phyloP scores from a whole-genome alignment of 2,113 vertebrate species.

The Pluvianellus socialis region DNA sequence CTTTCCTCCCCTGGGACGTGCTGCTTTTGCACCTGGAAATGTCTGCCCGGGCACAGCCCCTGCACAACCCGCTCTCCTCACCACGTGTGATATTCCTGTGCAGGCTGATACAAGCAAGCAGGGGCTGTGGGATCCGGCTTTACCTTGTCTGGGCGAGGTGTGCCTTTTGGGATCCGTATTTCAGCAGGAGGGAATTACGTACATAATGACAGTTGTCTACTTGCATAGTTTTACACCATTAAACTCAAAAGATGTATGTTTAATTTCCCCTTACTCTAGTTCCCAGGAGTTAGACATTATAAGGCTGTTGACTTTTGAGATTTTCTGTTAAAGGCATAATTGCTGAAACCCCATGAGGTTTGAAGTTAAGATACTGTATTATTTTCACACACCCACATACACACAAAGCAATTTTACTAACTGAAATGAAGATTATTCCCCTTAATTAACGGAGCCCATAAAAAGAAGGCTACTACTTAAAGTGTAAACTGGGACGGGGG shows the following conservation, averaged over 20 bases:
- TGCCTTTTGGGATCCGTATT: neutral
- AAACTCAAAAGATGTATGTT: neutral
- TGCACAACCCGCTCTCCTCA: neutral
- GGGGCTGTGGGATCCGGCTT: neutral
- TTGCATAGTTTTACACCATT: neutral
- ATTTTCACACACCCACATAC: constrained; percentile 51
- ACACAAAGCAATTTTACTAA: constrained; percentile 15
- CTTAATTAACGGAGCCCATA: neutral
- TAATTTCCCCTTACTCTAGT: neutral
- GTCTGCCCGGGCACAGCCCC: neutral
- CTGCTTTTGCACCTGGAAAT: constrained; percentile 27
- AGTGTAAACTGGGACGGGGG: neutral
- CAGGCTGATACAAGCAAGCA: neutral
- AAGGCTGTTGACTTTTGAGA: neutral
- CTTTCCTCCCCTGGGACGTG: constrained; percentile 38
- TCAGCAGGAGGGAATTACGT: neutral
- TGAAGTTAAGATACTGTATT: constrained; percentile 34
- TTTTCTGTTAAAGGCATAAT: constrained; percentile 35
- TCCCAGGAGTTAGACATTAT: constrained; percentile 8
- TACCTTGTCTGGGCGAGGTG: neutral
- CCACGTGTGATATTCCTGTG: accelerated
- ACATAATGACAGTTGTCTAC: neutral
- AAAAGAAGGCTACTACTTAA: neutral
- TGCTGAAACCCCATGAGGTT: constrained; percentile 27
- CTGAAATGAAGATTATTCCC: neutral